phyloP scores from a whole-genome alignment of 2,888 invertebrate species.

The Julus scandinavius region DNA sequence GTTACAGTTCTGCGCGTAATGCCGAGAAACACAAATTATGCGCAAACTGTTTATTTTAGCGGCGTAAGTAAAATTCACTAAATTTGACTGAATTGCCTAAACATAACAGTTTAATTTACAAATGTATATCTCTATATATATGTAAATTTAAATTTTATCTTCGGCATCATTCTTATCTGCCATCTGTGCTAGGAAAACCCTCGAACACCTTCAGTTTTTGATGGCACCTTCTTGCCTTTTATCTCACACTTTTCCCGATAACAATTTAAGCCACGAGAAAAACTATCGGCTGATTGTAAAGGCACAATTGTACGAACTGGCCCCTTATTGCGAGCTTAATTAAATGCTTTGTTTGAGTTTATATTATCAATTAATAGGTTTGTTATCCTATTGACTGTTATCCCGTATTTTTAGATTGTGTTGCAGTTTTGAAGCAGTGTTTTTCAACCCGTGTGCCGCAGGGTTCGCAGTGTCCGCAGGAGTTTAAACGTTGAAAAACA shows the following conservation, averaged over 20 bases:
- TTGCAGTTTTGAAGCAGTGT: not conserved
- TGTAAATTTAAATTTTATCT: not conserved
- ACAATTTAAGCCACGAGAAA: not conserved
- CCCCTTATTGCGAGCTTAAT: not conserved
- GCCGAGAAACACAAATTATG: not conserved
- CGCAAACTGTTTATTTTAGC: too few species aligned
- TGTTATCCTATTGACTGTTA: not conserved
- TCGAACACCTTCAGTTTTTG: not conserved
- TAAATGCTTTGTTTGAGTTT: not conserved
- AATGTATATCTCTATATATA: too few species aligned
- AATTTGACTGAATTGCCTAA: not conserved
- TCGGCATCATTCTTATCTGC: not conserved
- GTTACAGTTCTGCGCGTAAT: not conserved
- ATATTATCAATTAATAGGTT: not conserved
- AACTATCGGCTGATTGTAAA: not conserved
- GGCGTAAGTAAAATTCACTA: not conserved
- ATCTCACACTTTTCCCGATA: not conserved
- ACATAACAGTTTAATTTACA: not conserved
- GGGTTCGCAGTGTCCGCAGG: too few species aligned
- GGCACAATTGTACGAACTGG: not conserved
- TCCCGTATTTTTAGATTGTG: not conserved
- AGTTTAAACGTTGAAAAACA: too few species aligned
- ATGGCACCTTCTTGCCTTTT: constrained; percentile 25
- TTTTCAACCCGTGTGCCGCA: too few species aligned
- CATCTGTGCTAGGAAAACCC: not conserved